A percentile compares a stretch with the other conserved stretches of the same genome.
These are phyloP conservation scores for Anastrepha obliqua DNA, from an alignment of 1,140 invertebrate species.

Conservation along the genomic window DNA sequence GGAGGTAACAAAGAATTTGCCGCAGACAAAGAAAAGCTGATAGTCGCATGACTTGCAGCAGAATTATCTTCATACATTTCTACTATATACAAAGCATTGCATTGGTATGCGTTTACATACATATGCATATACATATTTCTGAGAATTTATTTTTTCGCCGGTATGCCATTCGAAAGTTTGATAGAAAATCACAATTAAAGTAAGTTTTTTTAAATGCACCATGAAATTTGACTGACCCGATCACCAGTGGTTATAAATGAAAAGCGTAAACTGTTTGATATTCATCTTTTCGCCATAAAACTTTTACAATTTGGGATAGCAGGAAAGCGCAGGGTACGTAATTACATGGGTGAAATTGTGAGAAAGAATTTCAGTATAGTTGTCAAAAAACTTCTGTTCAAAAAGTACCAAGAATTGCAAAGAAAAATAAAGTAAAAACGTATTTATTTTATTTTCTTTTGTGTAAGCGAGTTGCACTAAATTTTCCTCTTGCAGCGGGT, in stretches of 20 bases:
- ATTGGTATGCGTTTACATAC: no score
- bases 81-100: no score
- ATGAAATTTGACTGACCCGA: neutral
- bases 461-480: no score
- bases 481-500: no score
- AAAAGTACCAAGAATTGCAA: no score
- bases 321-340: neutral
- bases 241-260: neutral
- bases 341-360: neutral
- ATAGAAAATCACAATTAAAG: neutral
- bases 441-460: no score
- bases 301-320: neutral
- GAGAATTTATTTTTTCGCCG: neutral
- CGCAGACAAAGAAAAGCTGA: neutral
- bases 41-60: neutral
- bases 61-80: neutral
- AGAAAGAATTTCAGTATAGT: no score
- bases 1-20: neutral
- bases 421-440: no score
- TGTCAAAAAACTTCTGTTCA: no score
- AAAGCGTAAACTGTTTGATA: neutral
- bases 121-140: neutral
- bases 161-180: neutral
- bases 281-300: no score
- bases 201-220: neutral